Evolutionary conservation across 2,113 vertebrate genomes (phyloP), one percentile per base, ranked within the genome.

Genomic region (Casuarius casuarius): DNA sequence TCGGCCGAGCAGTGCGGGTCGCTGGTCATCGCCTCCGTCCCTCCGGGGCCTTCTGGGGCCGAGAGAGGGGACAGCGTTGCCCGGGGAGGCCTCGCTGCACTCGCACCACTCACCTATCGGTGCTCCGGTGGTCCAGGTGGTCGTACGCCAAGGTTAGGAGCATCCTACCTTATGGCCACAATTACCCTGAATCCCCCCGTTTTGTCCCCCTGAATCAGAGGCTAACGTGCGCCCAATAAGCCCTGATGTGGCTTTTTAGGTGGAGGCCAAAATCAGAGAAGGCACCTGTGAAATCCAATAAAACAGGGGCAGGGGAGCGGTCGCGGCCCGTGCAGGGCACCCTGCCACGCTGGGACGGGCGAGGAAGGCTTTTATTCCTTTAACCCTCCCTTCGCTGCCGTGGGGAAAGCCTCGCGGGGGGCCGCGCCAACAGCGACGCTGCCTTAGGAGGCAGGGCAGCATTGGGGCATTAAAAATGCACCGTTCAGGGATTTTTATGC

Each of bases 101-200:
- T 28, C 22, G 4, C 25, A 52, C 28, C 73, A 9, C 35, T 52
- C 3, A 0, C 33, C 66, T 29, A 18, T 0, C 38, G 52, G 21
- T 44, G n/a, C 33, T 35, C 54, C 74, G 1, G 1, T 1, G 21
- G 29, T 29, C 52, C 61, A n/a, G 59, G 0, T 1, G 4, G 18
- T n/a, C 0, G 3, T 29, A 29, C 1, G 0, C 17, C 51, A 31
- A 12, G 21, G 19, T 29, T 9, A 28, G 22, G 3, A 25, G n/a
- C 0, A 0, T 44, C 4, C 54, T 79, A 56, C 25, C 38, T 54
- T 28, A 9, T 2, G 25, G 78, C 51, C 15, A 11, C 38, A 65
- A 31, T 76, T 35, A 28, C 18, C 33, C 79, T 40, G 35, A 31
- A 12, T 8, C 12, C 14, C 15, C 26, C n/a, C 16, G 6, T 9